phyloP scores from a whole-genome alignment of 2,888 invertebrate species.

The Eupelmus urozonus region DNA sequence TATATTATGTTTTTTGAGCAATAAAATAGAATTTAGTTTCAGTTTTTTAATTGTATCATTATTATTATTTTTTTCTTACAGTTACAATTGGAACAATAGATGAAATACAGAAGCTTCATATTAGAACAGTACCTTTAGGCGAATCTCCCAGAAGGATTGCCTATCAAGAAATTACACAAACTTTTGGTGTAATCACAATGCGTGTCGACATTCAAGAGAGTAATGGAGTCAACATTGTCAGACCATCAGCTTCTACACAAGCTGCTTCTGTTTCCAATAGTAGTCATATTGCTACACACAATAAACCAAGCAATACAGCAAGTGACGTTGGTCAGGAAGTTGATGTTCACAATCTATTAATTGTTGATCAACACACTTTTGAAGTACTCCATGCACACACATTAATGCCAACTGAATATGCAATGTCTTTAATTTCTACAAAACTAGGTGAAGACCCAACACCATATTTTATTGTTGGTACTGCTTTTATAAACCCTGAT shows the following conservation, averaged over 20 bases:
- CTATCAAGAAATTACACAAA: slow-evolving; percentile 94
- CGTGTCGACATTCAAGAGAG: slow-evolving; percentile 92
- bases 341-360: slow-evolving; percentile 92
- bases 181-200: slow-evolving; percentile 95
- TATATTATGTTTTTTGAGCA: background rate
- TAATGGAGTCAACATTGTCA: slow-evolving; percentile 81
- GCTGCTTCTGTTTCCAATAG: slow-evolving; percentile 83
- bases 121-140: slow-evolving; percentile 94
- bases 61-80: slow-evolving; percentile 4
- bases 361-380: slow-evolving; percentile 98
- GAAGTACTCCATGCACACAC: slow-evolving; percentile 97
- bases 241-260: slow-evolving; percentile 88
- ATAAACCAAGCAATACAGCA: slow-evolving; percentile 74
- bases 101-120: slow-evolving; percentile 98
- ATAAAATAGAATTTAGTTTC: background rate
- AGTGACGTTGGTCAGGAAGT: slow-evolving; percentile 88
- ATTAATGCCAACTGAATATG: slow-evolving; percentile 93
- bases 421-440: slow-evolving; percentile 93
- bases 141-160: slow-evolving; percentile 97
- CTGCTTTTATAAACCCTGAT: slow-evolving; percentile 95
- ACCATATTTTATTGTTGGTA: slow-evolving; percentile 96
- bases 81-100: slow-evolving; percentile 98
- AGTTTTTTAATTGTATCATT: background rate
- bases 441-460: slow-evolving; percentile 93
- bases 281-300: slow-evolving; percentile 74